Evolutionary conservation across 53 echinoderm and acorn worm species (phyloP).

Genomic region (Glandiceps talaboti): DNA sequence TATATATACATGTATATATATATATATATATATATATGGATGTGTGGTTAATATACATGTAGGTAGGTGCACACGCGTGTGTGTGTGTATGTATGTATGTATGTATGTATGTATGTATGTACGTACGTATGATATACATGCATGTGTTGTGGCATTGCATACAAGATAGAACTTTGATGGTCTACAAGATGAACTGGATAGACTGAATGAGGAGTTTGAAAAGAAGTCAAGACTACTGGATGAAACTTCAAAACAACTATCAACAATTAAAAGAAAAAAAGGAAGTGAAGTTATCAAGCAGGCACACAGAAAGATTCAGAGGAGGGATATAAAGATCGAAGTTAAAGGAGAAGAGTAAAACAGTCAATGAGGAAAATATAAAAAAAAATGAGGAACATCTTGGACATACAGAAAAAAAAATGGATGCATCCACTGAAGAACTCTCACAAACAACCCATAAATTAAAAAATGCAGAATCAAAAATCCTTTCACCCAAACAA

Average conservation of each 20-base stretch:
- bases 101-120: no score
- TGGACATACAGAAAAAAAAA: neutral
- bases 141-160: no score
- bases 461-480: neutral
- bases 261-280: neutral
- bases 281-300: neutral
- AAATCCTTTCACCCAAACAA: neutral
- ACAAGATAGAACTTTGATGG: no score
- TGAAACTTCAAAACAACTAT: neutral
- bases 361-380: neutral
- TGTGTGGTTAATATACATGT: no score
- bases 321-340: slow-evolving; percentile 1
- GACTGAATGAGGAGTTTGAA: neutral
- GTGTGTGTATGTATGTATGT: no score
- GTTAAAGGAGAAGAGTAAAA: no score
- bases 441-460: neutral
- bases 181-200: no score
- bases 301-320: neutral
- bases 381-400: neutral
- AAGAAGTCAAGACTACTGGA: neutral
- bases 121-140: no score
- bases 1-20: no score
- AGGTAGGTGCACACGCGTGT: no score
- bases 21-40: no score
- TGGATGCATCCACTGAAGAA: neutral